Evolutionary conservation across 2,888 invertebrate species (phyloP), one percentile per base, ranked within the genome.

Genomic region (Druceiella hillmani): DNA sequence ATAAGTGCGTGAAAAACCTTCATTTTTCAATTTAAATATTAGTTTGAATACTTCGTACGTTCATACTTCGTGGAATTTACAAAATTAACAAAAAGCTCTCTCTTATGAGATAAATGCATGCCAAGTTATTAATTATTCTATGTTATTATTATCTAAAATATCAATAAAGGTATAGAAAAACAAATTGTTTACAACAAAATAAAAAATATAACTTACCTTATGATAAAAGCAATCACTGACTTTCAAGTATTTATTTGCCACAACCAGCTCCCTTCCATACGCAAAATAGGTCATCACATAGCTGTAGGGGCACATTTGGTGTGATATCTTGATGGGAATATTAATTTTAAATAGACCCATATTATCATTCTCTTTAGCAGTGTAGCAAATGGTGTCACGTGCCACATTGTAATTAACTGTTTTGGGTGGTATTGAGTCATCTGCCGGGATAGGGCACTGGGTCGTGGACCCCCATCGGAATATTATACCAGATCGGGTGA

Each of bases 201-300:
- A 20, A 16, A 9, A 26, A 31, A 9, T 9, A 38, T 26, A 38
- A 22, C 51, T 50, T 52, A 78, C 79, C 66, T 76, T 70, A 53
- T 79, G 76, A 7, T 57, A 62, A 50, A 78, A 76, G 52, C 79
- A 79, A 17, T 73, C 70, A 3, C 72, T 65, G 50, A 78, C 66
- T 11, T 67, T 62, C 38, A 78, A 66, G 50, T 66, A 62, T 41
- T 73, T 66, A 46, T 64, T 69, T 3, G 76, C 74, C 26, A 77
- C 76, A 6, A 79, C 65, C 2, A 76, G 57, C 48, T 79, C 76
- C 1, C 72, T 71, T 25, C 74, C 68, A 12, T 66, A 57, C 38
- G 75, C 64, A 52, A 77, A 77, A 46, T 75, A 79, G 1, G 78
- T 72, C 0, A 79, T 58, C 38, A 75, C 43, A 43, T 71, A 64